Conservation (phyloP, 2,113 vertebrate species). For the Alligator mississippiensis region DNA sequence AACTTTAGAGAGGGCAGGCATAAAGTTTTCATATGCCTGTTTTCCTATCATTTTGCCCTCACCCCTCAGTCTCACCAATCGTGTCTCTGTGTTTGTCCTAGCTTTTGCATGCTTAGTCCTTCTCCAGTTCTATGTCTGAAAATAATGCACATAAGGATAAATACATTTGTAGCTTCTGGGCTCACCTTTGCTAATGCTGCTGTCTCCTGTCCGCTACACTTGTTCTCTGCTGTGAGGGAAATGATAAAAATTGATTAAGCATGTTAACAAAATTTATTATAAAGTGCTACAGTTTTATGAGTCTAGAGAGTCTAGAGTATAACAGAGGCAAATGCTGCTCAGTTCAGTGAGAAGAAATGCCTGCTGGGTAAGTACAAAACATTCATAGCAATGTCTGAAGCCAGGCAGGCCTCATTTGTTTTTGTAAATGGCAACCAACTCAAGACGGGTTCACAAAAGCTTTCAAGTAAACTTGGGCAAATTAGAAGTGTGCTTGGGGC, state of each 20-base stretch:
- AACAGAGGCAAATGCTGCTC: rapidly evolving
- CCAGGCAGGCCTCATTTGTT: neutral
- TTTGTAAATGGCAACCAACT: neutral
- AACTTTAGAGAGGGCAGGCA: neutral
- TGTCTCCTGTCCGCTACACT: rapidly evolving
- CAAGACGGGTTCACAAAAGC: neutral
- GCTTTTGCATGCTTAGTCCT: neutral
- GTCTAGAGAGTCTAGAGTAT: neutral
- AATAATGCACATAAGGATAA: neutral
- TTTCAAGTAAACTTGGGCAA: neutral
- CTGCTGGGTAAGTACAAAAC: neutral
- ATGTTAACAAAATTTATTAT: neutral
- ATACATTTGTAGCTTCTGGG: neutral
- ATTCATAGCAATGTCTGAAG: neutral
- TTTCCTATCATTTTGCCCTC: neutral
- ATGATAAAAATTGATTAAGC: neutral
- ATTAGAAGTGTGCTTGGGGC: neutral
- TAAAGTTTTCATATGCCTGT: neutral
- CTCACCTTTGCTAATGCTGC: neutral
- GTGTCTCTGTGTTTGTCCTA: neutral
- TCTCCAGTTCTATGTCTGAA: neutral
- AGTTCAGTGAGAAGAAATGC: neutral
- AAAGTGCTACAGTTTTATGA: neutral
- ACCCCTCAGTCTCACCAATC: neutral
- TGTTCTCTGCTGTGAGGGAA: neutral